These are phyloP conservation scores for Lates calcarifer DNA, from an alignment of 2,113 vertebrate species.

Conservation along the genomic window DNA sequence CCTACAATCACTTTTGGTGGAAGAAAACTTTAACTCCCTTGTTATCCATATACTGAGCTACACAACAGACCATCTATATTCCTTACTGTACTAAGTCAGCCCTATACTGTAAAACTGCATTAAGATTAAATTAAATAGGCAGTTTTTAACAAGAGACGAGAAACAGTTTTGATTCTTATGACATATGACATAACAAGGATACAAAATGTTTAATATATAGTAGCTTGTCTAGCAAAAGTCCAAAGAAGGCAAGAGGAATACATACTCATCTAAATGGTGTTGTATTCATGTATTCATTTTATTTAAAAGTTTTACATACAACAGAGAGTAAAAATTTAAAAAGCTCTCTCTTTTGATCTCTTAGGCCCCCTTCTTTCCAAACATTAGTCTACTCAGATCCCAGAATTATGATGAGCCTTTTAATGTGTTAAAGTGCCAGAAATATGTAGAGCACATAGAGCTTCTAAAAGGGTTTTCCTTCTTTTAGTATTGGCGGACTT, in stretches of 20 bases:
- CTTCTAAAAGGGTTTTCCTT: constrained; percentile 47
- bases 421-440: background rate
- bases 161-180: too few species aligned
- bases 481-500: constrained; percentile 93
- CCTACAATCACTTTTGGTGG: too few species aligned
- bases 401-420: background rate
- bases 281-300: background rate
- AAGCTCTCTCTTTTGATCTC: too few species aligned
- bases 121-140: too few species aligned
- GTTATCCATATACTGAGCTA: background rate
- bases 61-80: background rate
- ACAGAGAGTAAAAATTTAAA: background rate
- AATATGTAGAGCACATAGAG: background rate
- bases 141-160: too few species aligned
- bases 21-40: background rate
- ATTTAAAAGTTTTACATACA: background rate
- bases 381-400: background rate
- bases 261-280: background rate
- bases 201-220: background rate
- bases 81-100: too few species aligned
- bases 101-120: too few species aligned
- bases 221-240: background rate
- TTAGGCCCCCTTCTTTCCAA: background rate
- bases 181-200: background rate
- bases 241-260: background rate